These are phyloP conservation scores for Lasius platythorax DNA, from an alignment of 2,888 invertebrate genomes.

Conservation along the genomic window DNA sequence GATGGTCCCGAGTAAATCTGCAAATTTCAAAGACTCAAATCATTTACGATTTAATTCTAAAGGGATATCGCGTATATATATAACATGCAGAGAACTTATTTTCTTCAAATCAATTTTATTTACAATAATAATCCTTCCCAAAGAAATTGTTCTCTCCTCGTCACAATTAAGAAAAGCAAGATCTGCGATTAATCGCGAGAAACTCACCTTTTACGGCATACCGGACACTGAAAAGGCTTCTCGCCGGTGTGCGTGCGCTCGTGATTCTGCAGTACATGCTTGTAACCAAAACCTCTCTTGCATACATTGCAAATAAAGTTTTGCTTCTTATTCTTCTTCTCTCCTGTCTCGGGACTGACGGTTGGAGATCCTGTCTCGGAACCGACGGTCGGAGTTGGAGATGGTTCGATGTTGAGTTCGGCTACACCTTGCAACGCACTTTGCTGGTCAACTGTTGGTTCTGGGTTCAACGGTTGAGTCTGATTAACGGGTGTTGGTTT, in stretches of 20 bases:
- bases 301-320: conserved; percentile 96
- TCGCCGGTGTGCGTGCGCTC: conserved; percentile 98
- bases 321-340: conserved; percentile 89
- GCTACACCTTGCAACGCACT: neutral
- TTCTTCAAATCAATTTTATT: neutral
- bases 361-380: conserved; percentile 64
- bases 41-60: neutral
- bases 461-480: conserved; percentile 71
- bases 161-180: neutral
- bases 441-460: neutral
- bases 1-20: conserved; percentile 95
- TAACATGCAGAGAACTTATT: neutral
- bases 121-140: neutral
- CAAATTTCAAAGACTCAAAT: neutral
- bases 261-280: conserved; percentile 97
- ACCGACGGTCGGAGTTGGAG: neutral
- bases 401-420: neutral
- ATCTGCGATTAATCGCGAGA: neutral
- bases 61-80: neutral
- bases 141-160: neutral
- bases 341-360: conserved; percentile 81
- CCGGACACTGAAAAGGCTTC: conserved; percentile 96
- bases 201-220: conserved; percentile 92
- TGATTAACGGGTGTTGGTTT: conserved; percentile 83
- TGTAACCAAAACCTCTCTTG: conserved; percentile 96